A percentile compares a stretch with the other conserved stretches of the same genome.
Conservation (phyloP, 2,797 vertebrate species). For the Pachyuromys duprasi region DNA sequence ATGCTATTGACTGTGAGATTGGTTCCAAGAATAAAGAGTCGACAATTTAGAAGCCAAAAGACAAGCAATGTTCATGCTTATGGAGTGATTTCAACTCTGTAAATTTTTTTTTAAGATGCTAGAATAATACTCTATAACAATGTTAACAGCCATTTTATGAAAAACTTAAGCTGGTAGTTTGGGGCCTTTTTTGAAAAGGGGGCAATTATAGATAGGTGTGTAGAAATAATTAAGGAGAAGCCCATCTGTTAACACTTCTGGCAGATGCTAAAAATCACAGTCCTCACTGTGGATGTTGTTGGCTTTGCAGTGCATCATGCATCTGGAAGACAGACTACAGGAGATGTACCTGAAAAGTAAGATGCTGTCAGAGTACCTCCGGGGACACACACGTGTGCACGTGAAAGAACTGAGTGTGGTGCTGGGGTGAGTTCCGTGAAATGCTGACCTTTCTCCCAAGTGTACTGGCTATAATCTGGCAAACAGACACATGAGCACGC, state of each 20-base stretch:
- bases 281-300: slow-evolving; percentile 34
- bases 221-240: background rate
- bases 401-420: slow-evolving; percentile 92
- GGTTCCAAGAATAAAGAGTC: background rate
- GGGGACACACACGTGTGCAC: slow-evolving; percentile 91
- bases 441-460: background rate
- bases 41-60: background rate
- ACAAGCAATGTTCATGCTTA: background rate
- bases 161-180: background rate
- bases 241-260: background rate
- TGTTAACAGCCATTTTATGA: slow-evolving; percentile 35
- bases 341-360: slow-evolving; percentile 94
- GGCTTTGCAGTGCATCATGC: slow-evolving; percentile 91
- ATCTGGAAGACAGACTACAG: slow-evolving; percentile 93
- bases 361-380: slow-evolving; percentile 93
- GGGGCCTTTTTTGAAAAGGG: background rate
- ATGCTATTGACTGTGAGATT: background rate
- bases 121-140: background rate
- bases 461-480: background rate
- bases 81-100: background rate
- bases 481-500: background rate
- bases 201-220: background rate
- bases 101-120: background rate
- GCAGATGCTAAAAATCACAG: background rate
- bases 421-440: slow-evolving; percentile 89